Base-by-base conservation (phyloP, 2,888 invertebrate genomes). In the Lycaena phlaeas region DNA sequence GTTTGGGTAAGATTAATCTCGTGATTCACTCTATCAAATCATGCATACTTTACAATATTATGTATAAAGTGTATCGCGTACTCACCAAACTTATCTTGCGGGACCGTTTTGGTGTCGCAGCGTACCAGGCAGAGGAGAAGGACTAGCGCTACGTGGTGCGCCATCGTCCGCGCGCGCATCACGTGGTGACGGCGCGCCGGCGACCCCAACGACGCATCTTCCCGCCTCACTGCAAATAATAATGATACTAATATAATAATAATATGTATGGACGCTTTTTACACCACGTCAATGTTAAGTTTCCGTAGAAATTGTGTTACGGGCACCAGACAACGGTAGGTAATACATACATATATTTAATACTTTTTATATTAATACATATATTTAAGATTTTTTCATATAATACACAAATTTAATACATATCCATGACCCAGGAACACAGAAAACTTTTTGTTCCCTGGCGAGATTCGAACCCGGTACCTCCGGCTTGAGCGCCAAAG, bases 11-110 rank as follows among this genome's bases (percentile, higher is more conserved):
- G 14, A 15, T 14, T 15, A 15, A 7, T n/a, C 18, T 14, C 7
- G 10, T 14, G 2, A 12, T 7, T 1, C 18, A 28, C 6, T 9
- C 28, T 2, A 12, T 14, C 6, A 7, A 37, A 14, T 2, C 1
- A 5, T 9, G 4, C n/a, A 3, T 25, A 14, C n/a, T 18, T 11
- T 4, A 10, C 4, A 7, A 22, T 11, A 1, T 10, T 4, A 6
- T 17, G 10, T 11, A 27, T 11, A 27, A 15, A 38, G 6, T 38
- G 12, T n/a, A 28, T 29, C 3, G n/a, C 6, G 6, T 9, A 48
- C 81, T 74, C 29, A 81, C 82, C 79, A 30, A 81, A 71, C 58
- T 82, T 82, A 49, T 82, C 82, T 53, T 78, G 82, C 51, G 70
- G 62, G 47, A 81, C 68, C 31, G 75, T 74, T 65, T 79, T 81